Percentiles rank a stretch among this genome's conserved stretches.
Evolutionary conservation across 92 coral and sea anemone genomes (phyloP).

Genomic region (Diadumene lineata): DNA sequence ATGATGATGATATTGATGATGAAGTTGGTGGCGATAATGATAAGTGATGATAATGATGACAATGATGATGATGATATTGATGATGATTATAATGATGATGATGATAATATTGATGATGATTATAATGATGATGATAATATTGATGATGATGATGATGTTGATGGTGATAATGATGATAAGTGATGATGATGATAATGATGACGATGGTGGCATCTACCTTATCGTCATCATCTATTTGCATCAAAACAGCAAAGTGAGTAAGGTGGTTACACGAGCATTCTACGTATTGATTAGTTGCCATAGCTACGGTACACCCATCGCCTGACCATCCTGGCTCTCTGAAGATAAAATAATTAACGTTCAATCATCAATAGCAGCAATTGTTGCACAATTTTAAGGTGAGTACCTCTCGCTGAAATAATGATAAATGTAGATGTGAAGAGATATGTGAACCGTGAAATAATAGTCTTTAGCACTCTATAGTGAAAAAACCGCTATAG

Average conservation of each 20-base stretch:
- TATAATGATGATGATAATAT: neutral
- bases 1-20: neutral
- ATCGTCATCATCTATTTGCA: slow-evolving; percentile 11
- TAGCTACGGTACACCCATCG: slow-evolving; percentile 15
- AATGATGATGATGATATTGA: neutral
- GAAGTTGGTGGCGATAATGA: neutral
- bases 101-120: neutral
- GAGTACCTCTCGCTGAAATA: too few species aligned
- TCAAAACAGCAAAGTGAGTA: slow-evolving; percentile 30
- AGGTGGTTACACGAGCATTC: slow-evolving; percentile 35
- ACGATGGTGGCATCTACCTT: neutral
- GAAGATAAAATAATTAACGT: too few species aligned
- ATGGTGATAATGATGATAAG: neutral
- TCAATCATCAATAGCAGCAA: too few species aligned
- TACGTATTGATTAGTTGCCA: slow-evolving; percentile 5
- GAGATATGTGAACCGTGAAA: too few species aligned
- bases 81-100: neutral
- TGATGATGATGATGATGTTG: neutral
- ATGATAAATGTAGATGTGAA: too few species aligned
- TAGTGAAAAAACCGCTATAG: too few species aligned
- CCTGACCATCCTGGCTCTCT: slow-evolving; percentile 25
- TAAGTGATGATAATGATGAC: neutral
- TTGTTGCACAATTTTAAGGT: too few species aligned
- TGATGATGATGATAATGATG: neutral
- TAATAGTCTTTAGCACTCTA: too few species aligned